phyloP scores from a whole-genome alignment of 2,797 vertebrate genomes.

The Trachurus trachurus region DNA sequence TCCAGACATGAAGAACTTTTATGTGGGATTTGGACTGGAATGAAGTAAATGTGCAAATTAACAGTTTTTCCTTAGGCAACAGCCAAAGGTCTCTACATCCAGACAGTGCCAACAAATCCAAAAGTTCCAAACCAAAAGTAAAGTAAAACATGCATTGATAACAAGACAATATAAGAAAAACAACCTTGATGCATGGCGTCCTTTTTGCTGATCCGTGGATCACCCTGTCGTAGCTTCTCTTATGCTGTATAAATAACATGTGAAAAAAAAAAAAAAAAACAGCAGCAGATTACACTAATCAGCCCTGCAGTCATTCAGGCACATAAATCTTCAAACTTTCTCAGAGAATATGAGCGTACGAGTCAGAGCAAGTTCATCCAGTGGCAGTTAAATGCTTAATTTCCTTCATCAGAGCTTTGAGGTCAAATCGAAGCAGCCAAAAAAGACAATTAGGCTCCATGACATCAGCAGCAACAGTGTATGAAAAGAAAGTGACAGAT shows the following conservation, averaged over 20 bases:
- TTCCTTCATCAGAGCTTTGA: background rate
- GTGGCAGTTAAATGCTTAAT: background rate
- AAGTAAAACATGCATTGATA: background rate
- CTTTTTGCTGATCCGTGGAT: too few relatives aligned
- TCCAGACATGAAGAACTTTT: background rate
- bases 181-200: too few relatives aligned
- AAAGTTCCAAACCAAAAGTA: background rate
- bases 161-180: background rate
- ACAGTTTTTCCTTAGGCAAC: background rate
- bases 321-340: background rate
- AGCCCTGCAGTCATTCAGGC: too few relatives aligned
- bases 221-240: too few relatives aligned
- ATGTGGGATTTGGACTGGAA: background rate
- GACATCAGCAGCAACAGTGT: background rate
- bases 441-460: background rate
- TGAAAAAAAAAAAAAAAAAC: too few relatives aligned
- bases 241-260: too few relatives aligned
- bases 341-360: background rate
- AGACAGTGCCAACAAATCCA: background rate
- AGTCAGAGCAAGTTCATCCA: conserved; percentile 32
- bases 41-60: too few relatives aligned
- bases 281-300: too few relatives aligned
- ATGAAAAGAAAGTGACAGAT: conserved; percentile 2
- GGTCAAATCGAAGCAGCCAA: background rate
- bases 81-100: background rate